A percentile compares a stretch with the other conserved stretches of the same genome.
Conservation (phyloP, 2,113 vertebrate genomes). For the Tichodroma muraria region DNA sequence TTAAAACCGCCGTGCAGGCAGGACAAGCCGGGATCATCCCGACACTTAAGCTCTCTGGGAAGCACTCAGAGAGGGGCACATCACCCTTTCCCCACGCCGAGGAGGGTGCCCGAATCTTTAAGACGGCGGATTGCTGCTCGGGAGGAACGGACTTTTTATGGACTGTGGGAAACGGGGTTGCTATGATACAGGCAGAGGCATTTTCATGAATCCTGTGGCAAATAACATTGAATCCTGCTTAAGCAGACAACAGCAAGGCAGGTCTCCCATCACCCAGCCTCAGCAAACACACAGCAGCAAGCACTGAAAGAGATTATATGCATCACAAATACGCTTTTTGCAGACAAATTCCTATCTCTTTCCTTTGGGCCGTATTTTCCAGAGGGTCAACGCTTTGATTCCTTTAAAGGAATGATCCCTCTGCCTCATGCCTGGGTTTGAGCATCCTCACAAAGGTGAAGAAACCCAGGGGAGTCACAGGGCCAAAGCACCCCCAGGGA, state of each 20-base stretch:
- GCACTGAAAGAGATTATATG: neutral
- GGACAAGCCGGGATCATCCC: neutral
- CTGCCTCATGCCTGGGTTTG: neutral
- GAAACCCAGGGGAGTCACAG: accelerated
- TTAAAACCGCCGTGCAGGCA: neutral
- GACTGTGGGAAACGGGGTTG: constrained; percentile 49
- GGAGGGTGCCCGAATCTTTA: neutral
- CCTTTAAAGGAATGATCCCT: neutral
- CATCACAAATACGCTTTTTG: neutral
- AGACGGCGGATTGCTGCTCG: neutral
- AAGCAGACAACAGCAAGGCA: constrained; percentile 31
- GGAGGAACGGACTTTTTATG: constrained; percentile 14
- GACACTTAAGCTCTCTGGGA: neutral
- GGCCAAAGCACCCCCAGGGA: neutral
- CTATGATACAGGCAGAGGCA: constrained; percentile 68
- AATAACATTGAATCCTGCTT: constrained; percentile 45
- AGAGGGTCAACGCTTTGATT: neutral
- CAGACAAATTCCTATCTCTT: neutral
- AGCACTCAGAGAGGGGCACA: neutral
- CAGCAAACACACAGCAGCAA: neutral
- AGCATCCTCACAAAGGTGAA: neutral
- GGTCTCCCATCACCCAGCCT: constrained; percentile 17
- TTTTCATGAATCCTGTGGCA: constrained; percentile 59
- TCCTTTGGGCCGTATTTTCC: neutral
- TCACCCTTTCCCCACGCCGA: neutral